Conservation (phyloP, 2,888 invertebrate species). For the Dryobota labecula region DNA sequence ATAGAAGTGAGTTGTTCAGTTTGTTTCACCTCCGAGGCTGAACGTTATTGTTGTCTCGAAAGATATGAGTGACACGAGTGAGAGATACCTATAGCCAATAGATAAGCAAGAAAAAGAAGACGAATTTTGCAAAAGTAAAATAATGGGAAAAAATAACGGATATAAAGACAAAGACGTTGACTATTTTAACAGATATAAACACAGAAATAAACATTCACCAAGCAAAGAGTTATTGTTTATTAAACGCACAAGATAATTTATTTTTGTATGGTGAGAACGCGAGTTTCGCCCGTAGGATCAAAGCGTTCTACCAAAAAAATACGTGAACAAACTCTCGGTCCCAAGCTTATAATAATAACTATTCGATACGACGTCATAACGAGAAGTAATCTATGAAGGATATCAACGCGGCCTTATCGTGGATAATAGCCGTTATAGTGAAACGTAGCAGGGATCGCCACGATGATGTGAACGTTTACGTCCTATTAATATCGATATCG, state of each 20-base stretch:
- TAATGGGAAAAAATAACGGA: background rate
- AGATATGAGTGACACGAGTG: background rate
- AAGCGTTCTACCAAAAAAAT: too few relatives aligned
- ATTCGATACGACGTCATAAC: constrained; percentile 39
- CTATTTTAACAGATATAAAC: background rate
- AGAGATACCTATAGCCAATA: background rate
- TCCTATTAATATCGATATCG: constrained; percentile 20
- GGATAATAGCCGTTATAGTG: constrained; percentile 22
- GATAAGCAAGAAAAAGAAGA: background rate
- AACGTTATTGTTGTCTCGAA: too few relatives aligned
- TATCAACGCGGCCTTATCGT: constrained; percentile 39
- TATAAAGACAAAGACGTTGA: background rate
- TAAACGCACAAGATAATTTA: background rate
- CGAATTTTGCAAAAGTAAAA: background rate
- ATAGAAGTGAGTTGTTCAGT: constrained; percentile 1
- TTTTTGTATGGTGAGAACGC: background rate
- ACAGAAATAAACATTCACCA: background rate
- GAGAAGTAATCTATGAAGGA: constrained; percentile 42
- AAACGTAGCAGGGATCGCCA: constrained; percentile 7
- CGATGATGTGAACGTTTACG: constrained; percentile 12
- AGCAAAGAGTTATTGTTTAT: background rate
- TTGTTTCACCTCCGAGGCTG: background rate
- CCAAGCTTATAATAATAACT: constrained; percentile 5
- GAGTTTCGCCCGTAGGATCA: too few relatives aligned
- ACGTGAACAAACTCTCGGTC: constrained; percentile 6